A percentile compares a stretch with the other conserved stretches of the same genome.
phyloP scores from a whole-genome alignment of 2,113 vertebrate species.

The Lepus europaeus region DNA sequence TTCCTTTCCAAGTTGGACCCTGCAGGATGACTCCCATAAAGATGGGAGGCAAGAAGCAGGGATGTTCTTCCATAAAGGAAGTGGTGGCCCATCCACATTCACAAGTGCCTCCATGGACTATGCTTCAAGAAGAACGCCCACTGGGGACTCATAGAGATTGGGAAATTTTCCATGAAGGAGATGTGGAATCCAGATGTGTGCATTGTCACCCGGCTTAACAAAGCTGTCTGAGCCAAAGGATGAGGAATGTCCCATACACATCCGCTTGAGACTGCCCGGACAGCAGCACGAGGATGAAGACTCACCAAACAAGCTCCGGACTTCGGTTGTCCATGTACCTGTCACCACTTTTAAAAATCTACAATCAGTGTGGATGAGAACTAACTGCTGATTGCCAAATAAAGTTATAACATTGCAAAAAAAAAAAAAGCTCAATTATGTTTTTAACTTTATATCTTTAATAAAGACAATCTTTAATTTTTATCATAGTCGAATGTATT shows the following conservation, averaged over 20 bases:
- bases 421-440: no score
- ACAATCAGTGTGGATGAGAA: no score
- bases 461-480: slow-evolving; percentile 14
- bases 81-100: not conserved
- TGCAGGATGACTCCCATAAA: not conserved
- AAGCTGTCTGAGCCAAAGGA: not conserved
- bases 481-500: not conserved
- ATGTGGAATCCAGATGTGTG: no score
- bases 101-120: not conserved
- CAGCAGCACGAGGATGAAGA: no score
- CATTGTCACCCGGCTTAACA: not conserved
- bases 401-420: no score
- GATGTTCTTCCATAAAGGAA: not conserved
- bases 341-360: not conserved
- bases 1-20: not conserved
- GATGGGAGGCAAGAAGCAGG: not conserved
- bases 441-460: not conserved
- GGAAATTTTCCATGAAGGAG: no score
- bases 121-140: not conserved
- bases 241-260: not conserved
- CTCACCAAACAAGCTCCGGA: no score
- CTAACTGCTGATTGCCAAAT: no score
- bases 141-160: not conserved
- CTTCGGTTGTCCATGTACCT: not conserved
- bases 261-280: not conserved